phyloP scores from a whole-genome alignment of 1,140 invertebrate genomes.

The Choristoneura fumiferana region DNA sequence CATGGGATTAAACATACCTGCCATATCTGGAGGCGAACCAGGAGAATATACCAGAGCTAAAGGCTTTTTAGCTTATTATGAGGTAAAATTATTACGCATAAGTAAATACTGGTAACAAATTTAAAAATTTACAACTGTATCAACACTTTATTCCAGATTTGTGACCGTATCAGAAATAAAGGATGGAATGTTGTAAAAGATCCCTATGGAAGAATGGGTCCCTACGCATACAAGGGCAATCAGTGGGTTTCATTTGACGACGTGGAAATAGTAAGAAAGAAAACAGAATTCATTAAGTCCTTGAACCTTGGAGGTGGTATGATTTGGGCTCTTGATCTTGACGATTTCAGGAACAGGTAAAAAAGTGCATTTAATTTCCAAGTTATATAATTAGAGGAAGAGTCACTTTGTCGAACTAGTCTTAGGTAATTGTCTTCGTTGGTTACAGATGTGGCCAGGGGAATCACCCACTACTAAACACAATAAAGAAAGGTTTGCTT shows the following conservation, averaged over 20 bases:
- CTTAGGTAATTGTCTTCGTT: neutral
- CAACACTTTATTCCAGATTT: conserved; percentile 81
- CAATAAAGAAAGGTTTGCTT: conserved; percentile 83
- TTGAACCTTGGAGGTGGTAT: conserved; percentile 91
- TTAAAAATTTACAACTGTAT: neutral
- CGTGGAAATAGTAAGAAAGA: conserved; percentile 86
- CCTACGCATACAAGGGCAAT: conserved; percentile 90
- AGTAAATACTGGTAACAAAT: no score
- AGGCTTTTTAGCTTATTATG: conserved; percentile 94
- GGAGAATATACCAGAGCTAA: conserved; percentile 90
- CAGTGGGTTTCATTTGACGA: conserved; percentile 96
- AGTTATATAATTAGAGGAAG: neutral
- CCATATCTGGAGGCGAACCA: conserved; percentile 85
- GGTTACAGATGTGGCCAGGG: conserved; percentile 83
- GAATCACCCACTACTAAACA: conserved; percentile 85
- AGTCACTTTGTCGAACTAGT: no score
- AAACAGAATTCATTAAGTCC: conserved; percentile 86
- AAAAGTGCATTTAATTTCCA: conserved; percentile 18
- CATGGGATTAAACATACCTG: conserved; percentile 86
- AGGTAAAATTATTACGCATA: conserved; percentile 75
- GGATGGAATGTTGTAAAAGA: conserved; percentile 91
- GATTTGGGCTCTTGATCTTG: conserved; percentile 94
- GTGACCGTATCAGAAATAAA: conserved; percentile 85
- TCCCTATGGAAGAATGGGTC: conserved; percentile 87
- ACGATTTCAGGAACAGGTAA: conserved; percentile 87